Base-by-base conservation (phyloP, 2,113 vertebrate species). In the Microcebus ravelobensis region DNA sequence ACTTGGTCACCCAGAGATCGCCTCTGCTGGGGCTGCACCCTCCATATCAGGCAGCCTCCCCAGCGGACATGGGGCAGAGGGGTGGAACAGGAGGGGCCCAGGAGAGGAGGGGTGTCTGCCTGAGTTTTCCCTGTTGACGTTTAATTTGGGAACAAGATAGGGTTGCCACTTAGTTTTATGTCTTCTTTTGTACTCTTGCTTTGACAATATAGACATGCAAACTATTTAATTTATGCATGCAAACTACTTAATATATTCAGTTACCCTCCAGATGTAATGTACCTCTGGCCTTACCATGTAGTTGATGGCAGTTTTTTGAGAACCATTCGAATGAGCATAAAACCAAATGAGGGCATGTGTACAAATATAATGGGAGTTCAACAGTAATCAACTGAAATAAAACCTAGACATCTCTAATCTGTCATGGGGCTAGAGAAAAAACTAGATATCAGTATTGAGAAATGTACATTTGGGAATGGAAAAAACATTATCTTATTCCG, bases 1-100 rank as follows among this genome's bases (percentile, higher is more conserved):
- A 86, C 73, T 23, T 57, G 34, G 63, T 97, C 94, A 95, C 95
- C 93, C 97, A 77, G 86, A 20, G 93, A 95, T 87, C 17, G 74
- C 91, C 98, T 98, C 45, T 8, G 7, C 45, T 45, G 45, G 45
- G 45, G 45, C 45, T 45, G 45, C 45, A 45, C 7, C 45, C 8
- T 45, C 7, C 6, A 5, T 5, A 45, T 8, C 45, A 45, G 45
- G 45, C 45, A 45, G 45, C 45, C 8, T 45, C 45, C 7, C 45
- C 45, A 45, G 45, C 8, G 45, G 45, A 45, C 45, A 8, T 45
- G 45, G 45, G 45, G 97, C 42, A 42, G 42, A 42, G 70, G 87
- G 95, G 71, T 61, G n/a, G 93, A 74, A 6, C 67, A 52, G 82
- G 92, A 85, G 90, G 74, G 82, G 63, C 97, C 87, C 11, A 21